Evolutionary conservation across 2,797 vertebrate species (phyloP), one percentile per base, ranked within the genome.

Genomic region (Galagoides demidoff): DNA sequence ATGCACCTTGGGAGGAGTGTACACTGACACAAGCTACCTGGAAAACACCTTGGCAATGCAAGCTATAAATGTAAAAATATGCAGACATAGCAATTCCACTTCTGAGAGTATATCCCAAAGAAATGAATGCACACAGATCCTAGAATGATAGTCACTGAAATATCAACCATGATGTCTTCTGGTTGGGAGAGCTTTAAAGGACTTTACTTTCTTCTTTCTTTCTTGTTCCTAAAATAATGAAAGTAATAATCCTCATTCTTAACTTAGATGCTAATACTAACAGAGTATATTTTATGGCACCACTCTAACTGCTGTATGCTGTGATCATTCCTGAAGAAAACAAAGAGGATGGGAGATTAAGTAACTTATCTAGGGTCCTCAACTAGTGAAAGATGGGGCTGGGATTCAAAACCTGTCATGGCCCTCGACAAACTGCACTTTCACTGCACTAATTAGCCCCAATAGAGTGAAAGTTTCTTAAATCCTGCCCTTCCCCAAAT

Each of bases 151-250:
- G 37, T 63, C 22, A 45, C 49, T 1, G 2, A 57, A 89, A 85
- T 78, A n/a, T 10, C 85, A 92, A 37, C 31, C 22, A 25, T 37
- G n/a, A 37, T 68, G 57, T 45, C 78, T 34, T 85, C 77, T 81
- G 43, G 23, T 43, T 84, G 71, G 17, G 17, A 34, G 59, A 61
- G 5, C 25, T 73, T 87, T 37, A 39, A 78, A 57, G 37, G 64
- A 49, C 31, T 92, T 89, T 68, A 45, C 25, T 81, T 91, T 68
- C 43, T 71, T 55, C 34, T 88, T 55, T 88, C 37, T 74, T 34
- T 37, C 43, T 64, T 81, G 37, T 92, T 92, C 89, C 52, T 92
- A 74, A 92, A 86, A 39, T 74, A 61, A 49, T 14, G 22, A 79
- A 79, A 84, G n/a, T 87, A 52, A 23, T n/a, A 31, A 37, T 95